Evolutionary conservation across 1,140 invertebrate genomes (phyloP), one percentile per base, ranked within the genome.

Genomic region (Drosophila simulans): DNA sequence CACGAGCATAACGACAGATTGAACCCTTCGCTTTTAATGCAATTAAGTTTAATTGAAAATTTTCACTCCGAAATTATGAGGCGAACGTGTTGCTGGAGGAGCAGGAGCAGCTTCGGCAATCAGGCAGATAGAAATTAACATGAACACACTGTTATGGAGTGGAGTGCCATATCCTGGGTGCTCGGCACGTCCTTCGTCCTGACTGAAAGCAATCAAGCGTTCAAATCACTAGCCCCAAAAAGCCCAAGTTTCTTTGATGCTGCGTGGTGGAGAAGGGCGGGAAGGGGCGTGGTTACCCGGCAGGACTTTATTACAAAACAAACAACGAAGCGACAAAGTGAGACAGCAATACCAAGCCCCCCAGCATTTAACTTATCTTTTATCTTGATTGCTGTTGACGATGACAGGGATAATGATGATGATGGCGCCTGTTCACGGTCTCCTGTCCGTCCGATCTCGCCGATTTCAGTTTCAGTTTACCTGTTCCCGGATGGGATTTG

Each of bases 21-120:
- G 84, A 89, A 89, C 84, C 84, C 84, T 89, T 89, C 80, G 84
- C 84, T 89, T 89, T 89, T 89, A 89, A 89, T 89, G 84, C 84
- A 89, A 89, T 89, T 89, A 89, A 84, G 84, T 90, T 89, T 89
- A 89, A 89, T 89, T 89, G 84, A 89, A 89, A 89, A 89, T 89
- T 89, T 89, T 84, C 84, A 89, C 84, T 89, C 84, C 68, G 35
- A 89, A 89, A 89, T 89, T 89, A 89, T 89, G 84, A 89, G 84
- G 42, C 72, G 80, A 89, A 89, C 84, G 84, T 89, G 84, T 80
- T 25, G 58, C 62, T 10, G 15, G 31, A 17, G 49, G 55, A 68
- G 15, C 37, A 48, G 70, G 31, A 39, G 17, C 48, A 54, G 46
- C 79, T 68, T 70, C 65, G 49, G 71, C 76, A 89, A 89, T 89